phyloP scores from a whole-genome alignment of 1,140 invertebrate genomes.

The Zaprionus gabonicus region DNA sequence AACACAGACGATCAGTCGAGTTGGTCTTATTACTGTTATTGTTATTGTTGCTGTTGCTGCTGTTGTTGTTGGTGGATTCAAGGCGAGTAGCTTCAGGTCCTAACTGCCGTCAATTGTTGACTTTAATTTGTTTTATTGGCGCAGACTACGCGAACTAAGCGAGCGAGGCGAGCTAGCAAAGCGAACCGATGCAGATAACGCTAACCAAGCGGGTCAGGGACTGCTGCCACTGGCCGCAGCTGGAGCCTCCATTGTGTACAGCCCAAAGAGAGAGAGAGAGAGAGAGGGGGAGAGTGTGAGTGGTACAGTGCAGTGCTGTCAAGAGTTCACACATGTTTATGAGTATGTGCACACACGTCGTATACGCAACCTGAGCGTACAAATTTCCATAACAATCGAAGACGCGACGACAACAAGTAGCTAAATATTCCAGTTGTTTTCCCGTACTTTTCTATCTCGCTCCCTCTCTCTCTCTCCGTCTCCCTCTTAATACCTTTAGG shows the following conservation, averaged over 20 bases:
- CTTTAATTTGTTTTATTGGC: conserved; percentile 82
- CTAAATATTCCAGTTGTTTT: conserved; percentile 26
- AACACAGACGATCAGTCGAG: conserved; percentile 24
- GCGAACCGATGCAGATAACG: conserved; percentile 62
- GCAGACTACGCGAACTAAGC: conserved; percentile 23
- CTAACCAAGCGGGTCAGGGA: conserved; percentile 76
- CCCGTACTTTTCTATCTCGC: conserved; percentile 17
- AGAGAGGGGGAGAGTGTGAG: neutral
- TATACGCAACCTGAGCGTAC: conserved; percentile 75
- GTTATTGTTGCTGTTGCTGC: too few species aligned
- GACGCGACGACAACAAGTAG: conserved; percentile 64
- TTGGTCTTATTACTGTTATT: neutral
- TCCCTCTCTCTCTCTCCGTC: conserved; percentile 9
- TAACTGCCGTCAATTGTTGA: conserved; percentile 78
- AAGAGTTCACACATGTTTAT: conserved; percentile 53
- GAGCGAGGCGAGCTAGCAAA: too few species aligned
- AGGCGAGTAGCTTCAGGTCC: conserved; percentile 81
- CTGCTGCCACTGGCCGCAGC: conserved; percentile 33
- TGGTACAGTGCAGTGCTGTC: neutral
- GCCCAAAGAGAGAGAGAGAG: neutral
- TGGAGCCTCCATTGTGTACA: conserved; percentile 43
- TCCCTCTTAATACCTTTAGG: conserved; percentile 75
- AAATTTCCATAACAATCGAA: conserved; percentile 69
- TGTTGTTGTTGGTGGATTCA: conserved; percentile 53
- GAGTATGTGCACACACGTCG: conserved; percentile 67